Base-by-base conservation (phyloP, 2,888 invertebrate species). In the Empis livida region DNA sequence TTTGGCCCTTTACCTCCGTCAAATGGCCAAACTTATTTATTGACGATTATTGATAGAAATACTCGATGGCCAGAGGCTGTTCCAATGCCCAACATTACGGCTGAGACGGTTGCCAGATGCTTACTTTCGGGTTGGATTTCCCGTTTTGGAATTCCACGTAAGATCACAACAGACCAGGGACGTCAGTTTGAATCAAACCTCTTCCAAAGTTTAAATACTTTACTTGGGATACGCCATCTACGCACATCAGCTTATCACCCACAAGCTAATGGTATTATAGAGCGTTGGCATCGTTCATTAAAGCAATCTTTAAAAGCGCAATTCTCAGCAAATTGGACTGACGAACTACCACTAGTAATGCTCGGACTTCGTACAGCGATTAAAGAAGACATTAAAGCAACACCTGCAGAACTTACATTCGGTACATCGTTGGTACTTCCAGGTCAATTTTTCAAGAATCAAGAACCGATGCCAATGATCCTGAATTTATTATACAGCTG, bases 201-300 rank as follows among this genome's bases (percentile, higher is more conserved):
- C 2, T 37, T 37, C 13, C 2, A 14, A 37, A 15, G 13, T 2
- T 15, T 37, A 10, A 37, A 14, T 9, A 6, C 3, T 37, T 37
- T 15, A 15, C 10, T 37, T 10, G 37, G 14, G 3, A 37, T 37
- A 13, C n/a, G n/a, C 3, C 37, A 37, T 37, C n/a, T 35, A 13
- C 11, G 14, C 6, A 35, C 35, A 35, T n/a, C 35, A 32, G 20
- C 6, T 15, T n/a, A 14, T 6, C n/a, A 49, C 42, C 50, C 47
- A 17, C 32, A 47, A 10, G 47, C 44, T 16, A 35, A 47, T 39
- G 45, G 35, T 35, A 35, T 35, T 13, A 35, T 35, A 35, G n/a
- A 35, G 20, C 20, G 20, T 20, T 35, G 35, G 35, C 35, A 35
- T 35, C n/a, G 35, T n/a, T 20, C 20, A 20, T 20, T 20, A 20